Evolutionary conservation across 2,888 invertebrate genomes (phyloP).

Genomic region (Bellardia bayeri): DNA sequence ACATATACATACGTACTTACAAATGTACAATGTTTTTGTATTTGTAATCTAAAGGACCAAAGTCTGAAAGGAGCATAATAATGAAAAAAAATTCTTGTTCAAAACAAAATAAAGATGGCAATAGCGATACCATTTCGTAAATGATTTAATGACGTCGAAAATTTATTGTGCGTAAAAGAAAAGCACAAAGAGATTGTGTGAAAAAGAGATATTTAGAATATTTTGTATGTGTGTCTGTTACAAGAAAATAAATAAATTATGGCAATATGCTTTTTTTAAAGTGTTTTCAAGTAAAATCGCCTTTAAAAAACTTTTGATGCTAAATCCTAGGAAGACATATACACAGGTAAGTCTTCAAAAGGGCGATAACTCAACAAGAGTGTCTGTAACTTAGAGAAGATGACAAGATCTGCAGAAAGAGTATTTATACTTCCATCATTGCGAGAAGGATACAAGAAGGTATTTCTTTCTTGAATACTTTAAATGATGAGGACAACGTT

Average conservation of each 20-base stretch:
- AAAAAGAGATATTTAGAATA: conserved; percentile 28
- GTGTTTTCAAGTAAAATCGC: no score
- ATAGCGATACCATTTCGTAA: conserved; percentile 74
- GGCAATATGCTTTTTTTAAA: not conserved
- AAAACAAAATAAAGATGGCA: conserved; percentile 62
- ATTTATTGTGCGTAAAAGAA: conserved; percentile 81
- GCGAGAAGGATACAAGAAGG: no score
- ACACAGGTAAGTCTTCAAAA: no score
- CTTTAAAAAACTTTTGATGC: no score
- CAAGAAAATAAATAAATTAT: not conserved
- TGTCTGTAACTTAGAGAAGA: no score
- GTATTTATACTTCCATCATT: no score
- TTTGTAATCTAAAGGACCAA: conserved; percentile 18
- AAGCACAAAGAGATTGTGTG: conserved; percentile 36
- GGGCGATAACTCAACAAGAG: no score
- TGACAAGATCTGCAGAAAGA: no score
- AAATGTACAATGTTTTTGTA: no score
- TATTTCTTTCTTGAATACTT: no score
- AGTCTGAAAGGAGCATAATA: not conserved
- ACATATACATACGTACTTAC: not conserved
- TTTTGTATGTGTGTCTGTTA: not conserved
- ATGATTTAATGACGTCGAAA: conserved; percentile 82
- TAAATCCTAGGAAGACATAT: no score
- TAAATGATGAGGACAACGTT: no score
- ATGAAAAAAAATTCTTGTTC: conserved; percentile 1